A percentile compares a stretch with the other conserved stretches of the same genome.
Evolutionary conservation across 1,140 invertebrate species (phyloP).

Genomic region (Laupala kohalensis): DNA sequence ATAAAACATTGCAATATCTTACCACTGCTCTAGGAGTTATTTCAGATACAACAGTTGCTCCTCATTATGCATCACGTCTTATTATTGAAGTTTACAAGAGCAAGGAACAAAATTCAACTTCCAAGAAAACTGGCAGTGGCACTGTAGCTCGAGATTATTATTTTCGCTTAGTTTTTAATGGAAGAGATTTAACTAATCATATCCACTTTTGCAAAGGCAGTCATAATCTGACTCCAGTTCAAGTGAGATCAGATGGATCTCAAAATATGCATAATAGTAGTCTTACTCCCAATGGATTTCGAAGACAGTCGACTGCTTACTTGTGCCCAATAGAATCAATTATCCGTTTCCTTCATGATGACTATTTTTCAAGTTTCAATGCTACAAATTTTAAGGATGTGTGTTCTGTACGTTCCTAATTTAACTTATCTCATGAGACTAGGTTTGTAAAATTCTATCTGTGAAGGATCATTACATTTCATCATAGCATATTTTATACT

Average conservation of each 20-base stretch:
- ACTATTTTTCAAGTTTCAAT: constrained; percentile 67
- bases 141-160: constrained; percentile 50
- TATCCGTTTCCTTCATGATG: constrained; percentile 68
- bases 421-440: too few species aligned
- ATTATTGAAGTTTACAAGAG: constrained; percentile 67
- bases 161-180: constrained; percentile 74
- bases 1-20: constrained; percentile 74
- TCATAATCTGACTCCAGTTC: neutral
- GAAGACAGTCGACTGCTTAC: constrained; percentile 23
- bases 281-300: neutral
- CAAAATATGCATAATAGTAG: neutral
- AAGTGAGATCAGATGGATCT: neutral
- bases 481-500: too few species aligned
- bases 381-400: constrained; percentile 76
- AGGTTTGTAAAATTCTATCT: too few species aligned
- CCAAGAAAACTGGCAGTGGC: constrained; percentile 17
- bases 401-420: constrained; percentile 29
- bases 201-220: constrained; percentile 61
- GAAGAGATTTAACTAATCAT: constrained; percentile 68
- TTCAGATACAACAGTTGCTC: constrained; percentile 41
- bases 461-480: too few species aligned
- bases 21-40: constrained; percentile 59
- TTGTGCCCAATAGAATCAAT: constrained; percentile 74
- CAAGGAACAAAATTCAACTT: constrained; percentile 23
- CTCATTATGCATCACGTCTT: constrained; percentile 68